Conservation (phyloP, 2,797 vertebrate species). For the Esox lucius region DNA sequence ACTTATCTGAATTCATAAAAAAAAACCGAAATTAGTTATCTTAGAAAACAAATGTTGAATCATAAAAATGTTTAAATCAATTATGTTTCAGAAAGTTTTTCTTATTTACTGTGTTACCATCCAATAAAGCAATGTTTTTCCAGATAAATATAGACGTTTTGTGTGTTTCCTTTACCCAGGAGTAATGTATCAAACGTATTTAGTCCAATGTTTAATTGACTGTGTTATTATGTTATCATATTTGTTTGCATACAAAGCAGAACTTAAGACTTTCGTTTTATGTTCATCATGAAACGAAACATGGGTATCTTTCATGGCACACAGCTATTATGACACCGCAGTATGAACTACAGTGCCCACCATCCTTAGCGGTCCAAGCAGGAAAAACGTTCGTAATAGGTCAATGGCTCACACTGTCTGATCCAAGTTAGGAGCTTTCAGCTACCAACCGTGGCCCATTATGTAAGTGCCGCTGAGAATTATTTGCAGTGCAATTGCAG, state of each 20-base stretch:
- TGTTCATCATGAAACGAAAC: neutral
- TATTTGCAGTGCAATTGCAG: slow-evolving; percentile 74
- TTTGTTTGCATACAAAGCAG: neutral
- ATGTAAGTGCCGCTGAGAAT: slow-evolving; percentile 90
- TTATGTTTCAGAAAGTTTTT: neutral
- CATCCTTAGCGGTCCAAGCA: slow-evolving; percentile 68
- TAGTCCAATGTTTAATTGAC: neutral
- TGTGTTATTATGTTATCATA: neutral
- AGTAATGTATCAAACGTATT: neutral
- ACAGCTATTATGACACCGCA: neutral
- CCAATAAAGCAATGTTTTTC: slow-evolving; percentile 8
- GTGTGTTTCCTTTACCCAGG: neutral
- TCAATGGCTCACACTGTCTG: slow-evolving; percentile 50
- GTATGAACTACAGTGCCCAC: slow-evolving; percentile 78
- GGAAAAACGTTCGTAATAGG: slow-evolving; percentile 77
- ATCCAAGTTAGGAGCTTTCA: slow-evolving; percentile 90
- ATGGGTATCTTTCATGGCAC: neutral
- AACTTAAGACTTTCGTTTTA: neutral
- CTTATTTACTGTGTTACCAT: neutral
- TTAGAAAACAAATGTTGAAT: neutral
- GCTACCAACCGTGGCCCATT: slow-evolving; percentile 93
- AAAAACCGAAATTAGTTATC: neutral
- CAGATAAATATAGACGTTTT: neutral
- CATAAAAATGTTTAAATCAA: neutral
- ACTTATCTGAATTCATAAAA: neutral